Evolutionary conservation across 2,888 invertebrate species (phyloP), one percentile per base, ranked within the genome.

Genomic region (Epinotia brunnichana): DNA sequence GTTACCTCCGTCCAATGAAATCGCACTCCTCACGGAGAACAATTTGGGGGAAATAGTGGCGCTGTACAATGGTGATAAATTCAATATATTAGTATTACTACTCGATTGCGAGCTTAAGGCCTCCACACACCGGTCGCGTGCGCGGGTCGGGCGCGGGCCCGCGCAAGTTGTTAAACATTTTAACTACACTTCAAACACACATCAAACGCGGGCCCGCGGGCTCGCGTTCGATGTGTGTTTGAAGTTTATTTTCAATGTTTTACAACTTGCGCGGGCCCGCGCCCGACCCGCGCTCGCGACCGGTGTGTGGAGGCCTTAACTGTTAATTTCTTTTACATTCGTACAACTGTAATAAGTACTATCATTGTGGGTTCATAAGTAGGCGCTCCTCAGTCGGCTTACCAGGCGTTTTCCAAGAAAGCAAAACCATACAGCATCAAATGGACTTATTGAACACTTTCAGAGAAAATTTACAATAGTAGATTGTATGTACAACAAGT

Each of bases 361-460:
- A 19, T 56, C 44, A 51, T 67, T 35, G 48, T 44, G 21, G 54
- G n/a, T 44, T 63, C 29, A 54, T n/a, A 54, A 59, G 59, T 51
- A 51, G 24, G 19, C 15, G 19, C 13, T 68, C 48, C 17, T 56
- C 48, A 54, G 21, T 56, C 24, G 83, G 81, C 79, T 78, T 83
- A 80, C 41, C 56, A 71, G 69, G 59, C 73, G 69, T 48, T 64
- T 63, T 76, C 74, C 76, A 78, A 82, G 79, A 78, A 85, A 90
- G 89, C 88, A 84, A 85, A 83, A 69, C 61, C 56, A 79, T 82
- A 81, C 78, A 83, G 83, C 68, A 48, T 61, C 69, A 59, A 72
- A 73, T 39, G 69, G 73, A 57, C 73, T 73, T 73, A 73, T 69
- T 68, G 73, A 73, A 68, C 39, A 66, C 48, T 41, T 41, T 9